These are phyloP conservation scores for Eristalinus aeneus DNA, from an alignment of 2,888 invertebrate genomes.

Conservation along the genomic window DNA sequence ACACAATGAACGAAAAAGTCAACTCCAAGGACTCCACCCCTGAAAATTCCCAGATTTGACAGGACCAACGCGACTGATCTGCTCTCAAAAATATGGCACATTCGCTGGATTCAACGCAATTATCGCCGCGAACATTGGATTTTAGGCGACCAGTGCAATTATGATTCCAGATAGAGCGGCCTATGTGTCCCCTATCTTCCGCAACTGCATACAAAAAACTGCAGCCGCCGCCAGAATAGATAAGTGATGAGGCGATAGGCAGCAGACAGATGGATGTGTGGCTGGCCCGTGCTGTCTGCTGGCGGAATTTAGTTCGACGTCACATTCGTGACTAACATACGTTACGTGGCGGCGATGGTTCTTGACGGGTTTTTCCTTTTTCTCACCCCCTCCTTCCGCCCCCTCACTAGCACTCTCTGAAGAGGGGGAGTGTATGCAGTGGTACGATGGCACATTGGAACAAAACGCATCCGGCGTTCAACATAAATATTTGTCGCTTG, in stretches of 20 bases:
- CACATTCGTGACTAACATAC: slow-evolving; percentile 65
- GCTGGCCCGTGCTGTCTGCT: slow-evolving; percentile 40
- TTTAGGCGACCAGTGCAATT: slow-evolving; percentile 52
- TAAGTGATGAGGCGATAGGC: slow-evolving; percentile 44
- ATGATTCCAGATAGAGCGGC: slow-evolving; percentile 41
- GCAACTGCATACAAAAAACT: slow-evolving; percentile 43
- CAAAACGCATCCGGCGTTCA: slow-evolving; percentile 70
- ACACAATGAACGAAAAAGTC: slow-evolving; percentile 53
- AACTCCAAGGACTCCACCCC: slow-evolving; percentile 1
- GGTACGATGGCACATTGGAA: slow-evolving; percentile 35
- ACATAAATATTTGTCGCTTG: slow-evolving; percentile 70
- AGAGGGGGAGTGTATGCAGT: slow-evolving; percentile 25
- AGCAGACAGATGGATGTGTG: slow-evolving; percentile 14
- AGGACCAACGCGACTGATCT: slow-evolving; percentile 22
- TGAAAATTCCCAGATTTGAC: background rate
- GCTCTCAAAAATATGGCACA: slow-evolving; percentile 46
- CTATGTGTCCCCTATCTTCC: background rate
- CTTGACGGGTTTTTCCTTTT: slow-evolving; percentile 12
- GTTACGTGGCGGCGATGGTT: slow-evolving; percentile 55
- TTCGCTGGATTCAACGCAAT: slow-evolving; percentile 3
- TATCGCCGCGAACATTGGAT: slow-evolving; percentile 22
- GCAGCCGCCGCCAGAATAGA: slow-evolving; percentile 60
- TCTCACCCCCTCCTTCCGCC: background rate
- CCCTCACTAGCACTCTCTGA: background rate
- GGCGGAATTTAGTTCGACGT: slow-evolving; percentile 55